These are phyloP conservation scores for Cheilosia scutellata DNA, from an alignment of 2,888 invertebrate genomes.

Conservation along the genomic window DNA sequence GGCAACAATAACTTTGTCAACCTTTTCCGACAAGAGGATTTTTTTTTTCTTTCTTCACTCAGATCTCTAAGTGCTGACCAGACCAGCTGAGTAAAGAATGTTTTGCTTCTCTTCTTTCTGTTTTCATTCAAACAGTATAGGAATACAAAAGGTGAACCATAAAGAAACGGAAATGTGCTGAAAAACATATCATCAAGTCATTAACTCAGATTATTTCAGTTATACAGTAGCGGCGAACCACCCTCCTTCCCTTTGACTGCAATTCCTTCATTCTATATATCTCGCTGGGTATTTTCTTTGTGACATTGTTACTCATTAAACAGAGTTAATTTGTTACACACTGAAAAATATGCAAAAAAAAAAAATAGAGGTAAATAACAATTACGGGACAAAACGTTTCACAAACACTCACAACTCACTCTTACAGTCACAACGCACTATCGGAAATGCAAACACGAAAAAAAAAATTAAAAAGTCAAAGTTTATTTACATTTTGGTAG, in stretches of 20 bases:
- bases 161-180: constrained; percentile 47
- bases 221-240: constrained; percentile 22
- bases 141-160: constrained; percentile 6
- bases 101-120: neutral
- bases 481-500: constrained; percentile 35
- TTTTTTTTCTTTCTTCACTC: neutral
- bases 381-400: constrained; percentile 21
- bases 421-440: neutral
- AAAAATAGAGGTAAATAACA: constrained; percentile 4
- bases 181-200: constrained; percentile 39
- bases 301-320: constrained; percentile 43
- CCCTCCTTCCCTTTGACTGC: constrained; percentile 16
- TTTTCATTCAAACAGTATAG: neutral
- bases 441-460: constrained; percentile 35
- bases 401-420: neutral
- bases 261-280: neutral
- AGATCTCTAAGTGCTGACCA: neutral
- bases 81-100: constrained; percentile 23
- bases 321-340: constrained; percentile 41
- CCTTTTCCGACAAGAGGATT: neutral
- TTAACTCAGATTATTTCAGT: constrained; percentile 39
- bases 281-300: constrained; percentile 13
- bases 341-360: neutral
- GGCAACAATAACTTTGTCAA: neutral
- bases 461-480: neutral